Base-by-base conservation (phyloP, 2,113 vertebrate species). In the Columba livia region DNA sequence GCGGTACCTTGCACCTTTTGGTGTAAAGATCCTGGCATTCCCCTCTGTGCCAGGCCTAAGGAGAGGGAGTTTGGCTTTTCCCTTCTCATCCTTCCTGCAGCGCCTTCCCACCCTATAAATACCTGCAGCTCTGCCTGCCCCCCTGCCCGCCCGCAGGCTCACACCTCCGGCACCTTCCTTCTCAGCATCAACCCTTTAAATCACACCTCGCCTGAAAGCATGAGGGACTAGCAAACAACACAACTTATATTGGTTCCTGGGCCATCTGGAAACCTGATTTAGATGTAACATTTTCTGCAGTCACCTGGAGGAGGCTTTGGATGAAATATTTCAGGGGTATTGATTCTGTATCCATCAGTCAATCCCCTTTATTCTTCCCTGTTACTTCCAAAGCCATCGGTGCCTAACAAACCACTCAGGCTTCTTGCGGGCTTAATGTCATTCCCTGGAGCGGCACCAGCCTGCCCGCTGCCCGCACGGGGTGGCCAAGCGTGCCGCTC, bases 281-380 rank as follows among this genome's bases (percentile, higher is more conserved):
- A 92, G 93, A 85, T 85, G 75, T 94, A 81, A 72, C 85, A 56
- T 85, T 85, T 85, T 94, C 75, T 72, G 70, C 56, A 92, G 89
- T 92, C 89, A 94, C 89, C 89, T 94, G 75, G 89, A 89, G 89
- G 89, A 92, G 80, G 80, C 89, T 92, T 81, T 51, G 65, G 93
- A 81, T 89, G 80, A 94, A 92, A 72, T 94, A 92, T 81, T 89
- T 94, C 89, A 89, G 89, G 48, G 17, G 34, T 85, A 85, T 89
- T 17, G 89, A 94, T 92, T 89, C 85, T 89, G 3, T 67, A 85
- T 78, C 85, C 58, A 50, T 89, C 85, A 20, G 51, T 81, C 89
- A 81, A 81, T 81, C 70, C 80, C 18, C 18, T 89, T 89, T 81
- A 67, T 85, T 71, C 85, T 72, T 85, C 70, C 60, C 61, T 72